Percentiles rank a stretch among this genome's conserved stretches.
Evolutionary conservation across 2,113 vertebrate species (phyloP).

Genomic region (Calonectris borealis): DNA sequence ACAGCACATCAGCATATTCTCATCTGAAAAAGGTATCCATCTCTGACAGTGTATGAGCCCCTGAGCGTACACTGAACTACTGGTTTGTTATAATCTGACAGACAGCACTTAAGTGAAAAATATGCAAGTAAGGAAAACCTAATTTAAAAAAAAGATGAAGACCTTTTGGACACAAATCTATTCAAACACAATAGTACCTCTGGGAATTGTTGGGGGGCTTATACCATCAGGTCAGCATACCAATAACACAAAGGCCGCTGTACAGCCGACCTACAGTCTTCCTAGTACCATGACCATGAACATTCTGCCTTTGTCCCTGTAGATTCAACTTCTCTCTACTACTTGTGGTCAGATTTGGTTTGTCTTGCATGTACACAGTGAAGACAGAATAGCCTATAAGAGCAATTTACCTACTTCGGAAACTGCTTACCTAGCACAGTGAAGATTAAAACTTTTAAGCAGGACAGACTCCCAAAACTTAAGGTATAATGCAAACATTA

Average conservation of each 20-base stretch:
- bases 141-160: neutral
- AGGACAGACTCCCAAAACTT: neutral
- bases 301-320: neutral
- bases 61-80: neutral
- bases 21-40: neutral
- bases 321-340: neutral
- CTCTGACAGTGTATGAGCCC: neutral
- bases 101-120: neutral
- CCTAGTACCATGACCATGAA: neutral
- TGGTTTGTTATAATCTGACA: neutral
- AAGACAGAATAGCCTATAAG: neutral
- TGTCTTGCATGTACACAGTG: neutral
- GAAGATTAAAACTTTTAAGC: neutral
- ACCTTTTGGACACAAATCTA: neutral
- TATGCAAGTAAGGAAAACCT: neutral
- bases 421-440: neutral
- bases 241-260: neutral
- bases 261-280: neutral
- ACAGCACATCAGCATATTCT: neutral
- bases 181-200: rapidly evolving
- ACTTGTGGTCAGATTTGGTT: neutral
- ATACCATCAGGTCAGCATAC: neutral
- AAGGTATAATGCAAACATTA: neutral
- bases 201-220: neutral
- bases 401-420: neutral